Evolutionary conservation across 2,797 vertebrate species (phyloP).

Genomic region (Meda fulgida): DNA sequence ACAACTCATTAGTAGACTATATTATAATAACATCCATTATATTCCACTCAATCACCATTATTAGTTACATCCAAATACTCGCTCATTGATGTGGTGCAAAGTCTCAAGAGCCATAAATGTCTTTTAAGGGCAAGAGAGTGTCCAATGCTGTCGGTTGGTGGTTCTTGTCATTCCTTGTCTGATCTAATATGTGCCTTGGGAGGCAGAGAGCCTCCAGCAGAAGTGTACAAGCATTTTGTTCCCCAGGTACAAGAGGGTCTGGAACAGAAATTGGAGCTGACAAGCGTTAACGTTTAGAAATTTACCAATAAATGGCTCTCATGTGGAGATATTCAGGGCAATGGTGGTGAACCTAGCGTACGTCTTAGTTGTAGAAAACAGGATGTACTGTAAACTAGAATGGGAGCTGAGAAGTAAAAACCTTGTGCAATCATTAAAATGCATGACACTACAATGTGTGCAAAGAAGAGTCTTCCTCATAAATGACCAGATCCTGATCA

Average conservation of each 20-base stretch:
- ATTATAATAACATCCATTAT: background rate
- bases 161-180: conserved; percentile 58
- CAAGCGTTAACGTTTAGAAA: conserved; percentile 89
- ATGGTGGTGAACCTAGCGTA: conserved; percentile 64
- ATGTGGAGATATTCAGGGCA: conserved; percentile 76
- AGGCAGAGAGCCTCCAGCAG: conserved; percentile 63
- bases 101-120: conserved; percentile 58
- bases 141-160: conserved; percentile 54
- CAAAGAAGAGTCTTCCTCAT: conserved; percentile 3
- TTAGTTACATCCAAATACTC: background rate
- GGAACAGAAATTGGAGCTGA: conserved; percentile 86
- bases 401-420: conserved; percentile 50
- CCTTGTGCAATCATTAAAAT: conserved; percentile 35
- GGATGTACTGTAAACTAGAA: conserved; percentile 51
- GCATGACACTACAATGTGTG: conserved; percentile 6
- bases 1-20: background rate
- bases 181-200: conserved; percentile 56
- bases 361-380: conserved; percentile 53
- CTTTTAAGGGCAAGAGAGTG: conserved; percentile 51
- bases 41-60: conserved; percentile 5
- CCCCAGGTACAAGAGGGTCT: conserved; percentile 74
- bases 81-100: conserved; percentile 28
- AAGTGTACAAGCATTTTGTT: conserved; percentile 69
- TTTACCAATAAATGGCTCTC: conserved; percentile 80
- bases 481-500: conserved; percentile 28